Conservation (phyloP, 53 echinoderm and acorn worm species). For the Echinometra lucunter region DNA sequence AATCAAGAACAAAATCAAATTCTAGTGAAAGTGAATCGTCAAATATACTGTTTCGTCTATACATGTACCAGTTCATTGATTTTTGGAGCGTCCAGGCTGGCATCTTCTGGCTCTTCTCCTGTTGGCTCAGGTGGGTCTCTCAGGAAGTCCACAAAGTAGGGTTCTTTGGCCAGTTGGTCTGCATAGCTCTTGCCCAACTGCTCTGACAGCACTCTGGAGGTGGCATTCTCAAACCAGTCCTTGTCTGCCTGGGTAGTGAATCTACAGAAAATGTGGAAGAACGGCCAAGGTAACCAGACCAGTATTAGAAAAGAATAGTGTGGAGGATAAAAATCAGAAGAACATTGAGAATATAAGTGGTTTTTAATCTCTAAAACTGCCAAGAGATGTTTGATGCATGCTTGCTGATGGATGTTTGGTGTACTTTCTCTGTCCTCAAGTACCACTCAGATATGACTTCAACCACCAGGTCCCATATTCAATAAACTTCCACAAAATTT, state of each 20-base stretch:
- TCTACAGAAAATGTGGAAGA: constrained; percentile 32
- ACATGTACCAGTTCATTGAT: constrained; percentile 94
- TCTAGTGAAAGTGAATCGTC: background rate
- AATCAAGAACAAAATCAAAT: background rate
- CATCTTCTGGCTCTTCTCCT: constrained; percentile 97
- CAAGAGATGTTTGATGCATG: too few relatives aligned
- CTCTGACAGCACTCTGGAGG: constrained; percentile 71
- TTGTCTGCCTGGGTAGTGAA: constrained; percentile 95
- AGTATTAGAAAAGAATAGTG: too few relatives aligned
- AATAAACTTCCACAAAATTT: too few relatives aligned
- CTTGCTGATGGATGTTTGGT: too few relatives aligned
- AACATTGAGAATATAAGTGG: too few relatives aligned
- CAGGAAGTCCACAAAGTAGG: constrained; percentile 99
- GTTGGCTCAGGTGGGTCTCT: constrained; percentile 97
- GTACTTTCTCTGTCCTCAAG: too few relatives aligned
- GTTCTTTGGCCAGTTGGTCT: constrained; percentile 79
- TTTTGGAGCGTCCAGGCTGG: constrained; percentile 95
- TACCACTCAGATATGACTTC: too few relatives aligned
- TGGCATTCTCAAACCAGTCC: constrained; percentile 89
- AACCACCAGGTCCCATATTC: too few relatives aligned
- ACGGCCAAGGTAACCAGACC: too few relatives aligned
- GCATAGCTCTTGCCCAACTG: constrained; percentile 73
- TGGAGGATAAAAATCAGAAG: too few relatives aligned
- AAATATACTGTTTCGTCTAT: background rate
- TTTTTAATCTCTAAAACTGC: too few relatives aligned